phyloP scores from a whole-genome alignment of 2,113 vertebrate species.

The Solenodon paradoxus region DNA sequence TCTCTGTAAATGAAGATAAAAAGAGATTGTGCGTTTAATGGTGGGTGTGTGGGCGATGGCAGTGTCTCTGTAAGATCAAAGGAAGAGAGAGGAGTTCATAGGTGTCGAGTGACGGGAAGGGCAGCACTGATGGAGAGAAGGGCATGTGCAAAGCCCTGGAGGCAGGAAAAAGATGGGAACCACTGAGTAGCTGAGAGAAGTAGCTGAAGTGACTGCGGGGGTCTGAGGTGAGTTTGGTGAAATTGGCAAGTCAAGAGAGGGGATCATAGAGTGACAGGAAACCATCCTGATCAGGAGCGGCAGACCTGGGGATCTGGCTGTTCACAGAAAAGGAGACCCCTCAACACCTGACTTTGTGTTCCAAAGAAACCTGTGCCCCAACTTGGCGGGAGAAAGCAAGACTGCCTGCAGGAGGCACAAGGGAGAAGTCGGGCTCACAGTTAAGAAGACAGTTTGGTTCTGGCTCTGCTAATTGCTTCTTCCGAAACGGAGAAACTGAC shows the following conservation, averaged over 20 bases:
- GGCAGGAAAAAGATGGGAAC: neutral
- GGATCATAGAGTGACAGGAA: neutral
- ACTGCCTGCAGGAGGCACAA: neutral
- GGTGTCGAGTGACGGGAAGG: neutral
- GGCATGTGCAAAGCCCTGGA: accelerated
- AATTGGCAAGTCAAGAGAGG: neutral
- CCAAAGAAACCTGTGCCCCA: neutral
- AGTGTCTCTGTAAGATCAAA: neutral
- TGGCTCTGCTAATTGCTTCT: neutral
- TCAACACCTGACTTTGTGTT: neutral
- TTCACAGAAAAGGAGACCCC: neutral
- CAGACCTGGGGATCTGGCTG: neutral
- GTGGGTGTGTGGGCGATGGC: neutral
- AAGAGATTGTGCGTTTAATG: neutral
- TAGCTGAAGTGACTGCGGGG: neutral
- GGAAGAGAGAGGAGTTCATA: neutral
- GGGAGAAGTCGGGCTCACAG: neutral
- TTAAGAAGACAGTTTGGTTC: neutral
- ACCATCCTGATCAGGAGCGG: neutral
- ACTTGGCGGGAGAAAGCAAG: neutral
- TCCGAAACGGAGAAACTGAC: neutral
- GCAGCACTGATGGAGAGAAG: neutral
- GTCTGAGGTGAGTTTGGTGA: neutral
- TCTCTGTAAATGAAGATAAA: neutral
- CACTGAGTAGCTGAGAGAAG: neutral